These are phyloP conservation scores for human (Homo sapiens) DNA, from an alignment of 2,113 vertebrate species.

Conservation along the genomic window GRCh38 chr14:100177001-100177500, in stretches of 20 bases:
- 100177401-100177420: neutral
- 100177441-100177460: no score
- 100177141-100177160: neutral
- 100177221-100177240: neutral
- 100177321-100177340: neutral
- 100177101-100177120: neutral
- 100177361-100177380: neutral
- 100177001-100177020: neutral
- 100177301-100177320: neutral
- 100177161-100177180: neutral
- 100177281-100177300: fast-evolving
- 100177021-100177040: neutral
- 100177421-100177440: no score
- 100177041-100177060: neutral
- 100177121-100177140: neutral
- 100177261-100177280: fast-evolving
- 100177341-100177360: neutral
- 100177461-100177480: neutral
- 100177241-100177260: neutral
- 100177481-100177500: neutral
- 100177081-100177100: neutral
- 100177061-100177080: neutral
- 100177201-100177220: neutral
- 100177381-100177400: neutral
- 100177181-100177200: fast-evolving